Conservation (phyloP, 2,888 invertebrate genomes). For the Dendrolimus pini region DNA sequence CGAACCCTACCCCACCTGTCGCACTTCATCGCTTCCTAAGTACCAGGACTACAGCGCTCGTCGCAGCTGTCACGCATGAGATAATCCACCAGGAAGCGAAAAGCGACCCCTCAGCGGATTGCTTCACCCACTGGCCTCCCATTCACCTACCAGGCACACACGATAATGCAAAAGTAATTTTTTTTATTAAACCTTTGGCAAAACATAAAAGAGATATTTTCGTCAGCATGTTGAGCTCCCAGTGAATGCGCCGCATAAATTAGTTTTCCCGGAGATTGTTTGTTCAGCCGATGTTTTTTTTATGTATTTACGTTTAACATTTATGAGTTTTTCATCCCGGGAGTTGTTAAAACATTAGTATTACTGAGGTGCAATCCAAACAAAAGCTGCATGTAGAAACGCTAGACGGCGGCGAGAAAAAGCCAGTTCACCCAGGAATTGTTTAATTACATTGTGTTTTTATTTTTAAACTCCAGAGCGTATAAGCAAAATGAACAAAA, state of each 20-base stretch:
- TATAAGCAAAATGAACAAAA: constrained; percentile 43
- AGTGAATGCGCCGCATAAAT: constrained; percentile 64
- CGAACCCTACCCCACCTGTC: constrained; percentile 4
- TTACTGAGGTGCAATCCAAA: constrained; percentile 6
- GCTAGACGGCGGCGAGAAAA: constrained; percentile 1
- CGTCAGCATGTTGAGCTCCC: constrained; percentile 46
- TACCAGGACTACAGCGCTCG: constrained; percentile 37
- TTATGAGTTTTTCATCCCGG: constrained; percentile 54
- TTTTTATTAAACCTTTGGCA: constrained; percentile 69
- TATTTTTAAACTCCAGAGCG: constrained; percentile 14
- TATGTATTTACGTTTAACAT: constrained; percentile 55
- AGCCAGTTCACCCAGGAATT: constrained; percentile 20
- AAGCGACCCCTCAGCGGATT: constrained; percentile 44
- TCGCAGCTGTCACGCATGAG: constrained; percentile 66
- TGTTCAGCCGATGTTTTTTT: constrained; percentile 54
- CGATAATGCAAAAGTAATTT: constrained; percentile 71
- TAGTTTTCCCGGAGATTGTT: constrained; percentile 72
- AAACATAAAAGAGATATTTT: constrained; percentile 68
- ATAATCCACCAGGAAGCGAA: constrained; percentile 52
- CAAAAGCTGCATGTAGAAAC: constrained; percentile 10
- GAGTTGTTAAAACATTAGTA: constrained; percentile 17
- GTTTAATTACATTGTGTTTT: constrained; percentile 30
- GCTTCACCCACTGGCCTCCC: constrained; percentile 41
- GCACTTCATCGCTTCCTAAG: constrained; percentile 28
- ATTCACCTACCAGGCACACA: constrained; percentile 51